Conservation (phyloP, 1,140 invertebrate genomes). For the Dreissena rostriformis region DNA sequence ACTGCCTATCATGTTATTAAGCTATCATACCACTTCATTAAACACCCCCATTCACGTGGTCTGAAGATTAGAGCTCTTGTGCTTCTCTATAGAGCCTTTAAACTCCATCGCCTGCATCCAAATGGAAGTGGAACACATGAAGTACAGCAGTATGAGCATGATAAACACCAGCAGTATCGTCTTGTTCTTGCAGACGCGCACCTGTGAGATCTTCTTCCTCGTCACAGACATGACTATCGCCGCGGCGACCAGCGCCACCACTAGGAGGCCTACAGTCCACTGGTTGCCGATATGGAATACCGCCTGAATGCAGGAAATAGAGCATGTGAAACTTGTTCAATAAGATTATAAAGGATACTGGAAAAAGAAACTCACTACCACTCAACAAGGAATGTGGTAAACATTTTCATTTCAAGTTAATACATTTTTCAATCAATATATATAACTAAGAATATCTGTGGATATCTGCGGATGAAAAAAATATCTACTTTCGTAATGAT, state of each 20-base stretch:
- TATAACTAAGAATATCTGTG: no score
- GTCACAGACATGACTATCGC: conserved; percentile 59
- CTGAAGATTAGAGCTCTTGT: conserved; percentile 57
- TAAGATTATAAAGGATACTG: no score
- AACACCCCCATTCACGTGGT: conserved; percentile 1
- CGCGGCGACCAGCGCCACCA: conserved; percentile 66
- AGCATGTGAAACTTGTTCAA: no score
- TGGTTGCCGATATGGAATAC: conserved; percentile 57
- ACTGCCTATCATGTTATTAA: no score
- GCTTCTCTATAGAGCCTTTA: conserved; percentile 73
- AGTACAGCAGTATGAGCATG: conserved; percentile 70
- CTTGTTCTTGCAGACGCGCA: conserved; percentile 70
- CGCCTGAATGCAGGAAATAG: conserved; percentile 16
- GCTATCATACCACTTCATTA: no score
- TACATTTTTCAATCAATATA: no score
- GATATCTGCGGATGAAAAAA: no score
- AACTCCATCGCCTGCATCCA: conserved; percentile 76
- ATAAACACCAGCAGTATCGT: conserved; percentile 74
- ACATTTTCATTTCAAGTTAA: no score
- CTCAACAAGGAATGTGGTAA: no score
- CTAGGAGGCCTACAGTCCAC: conserved; percentile 49
- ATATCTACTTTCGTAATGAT: no score
- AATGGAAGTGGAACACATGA: conserved; percentile 75
- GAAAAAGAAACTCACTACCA: no score
- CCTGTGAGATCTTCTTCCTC: conserved; percentile 59